Percentiles rank a stretch among this genome's conserved stretches.
Evolutionary conservation across 2,797 vertebrate genomes (phyloP).

Genomic region (Bryconaethiops microstoma): DNA sequence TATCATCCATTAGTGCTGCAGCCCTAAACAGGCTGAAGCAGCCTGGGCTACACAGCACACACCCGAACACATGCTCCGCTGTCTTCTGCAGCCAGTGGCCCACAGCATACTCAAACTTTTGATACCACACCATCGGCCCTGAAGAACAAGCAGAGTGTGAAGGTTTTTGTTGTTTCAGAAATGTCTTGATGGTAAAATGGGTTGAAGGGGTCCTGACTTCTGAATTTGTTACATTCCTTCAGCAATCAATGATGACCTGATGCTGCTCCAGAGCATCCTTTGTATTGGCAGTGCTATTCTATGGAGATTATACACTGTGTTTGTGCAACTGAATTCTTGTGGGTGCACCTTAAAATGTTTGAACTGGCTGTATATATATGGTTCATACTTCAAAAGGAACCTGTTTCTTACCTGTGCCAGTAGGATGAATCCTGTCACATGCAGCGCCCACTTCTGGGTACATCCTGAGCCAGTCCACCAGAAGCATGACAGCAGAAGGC

Average conservation of each 20-base stretch:
- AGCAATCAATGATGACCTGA: too few relatives aligned
- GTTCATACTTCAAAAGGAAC: too few relatives aligned
- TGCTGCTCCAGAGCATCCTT: too few relatives aligned
- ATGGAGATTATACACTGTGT: too few relatives aligned
- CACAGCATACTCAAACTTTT: slow-evolving; percentile 80
- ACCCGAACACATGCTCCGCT: slow-evolving; percentile 74
- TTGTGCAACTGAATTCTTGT: too few relatives aligned
- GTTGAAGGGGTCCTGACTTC: too few relatives aligned
- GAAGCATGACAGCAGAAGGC: slow-evolving; percentile 71
- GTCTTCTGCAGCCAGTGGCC: slow-evolving; percentile 80
- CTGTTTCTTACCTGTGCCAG: slow-evolving; percentile 69
- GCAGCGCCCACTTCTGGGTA: slow-evolving; percentile 75
- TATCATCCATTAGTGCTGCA: slow-evolving; percentile 76
- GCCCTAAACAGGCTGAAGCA: slow-evolving; percentile 79
- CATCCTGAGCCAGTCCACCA: slow-evolving; percentile 73
- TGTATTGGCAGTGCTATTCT: too few relatives aligned
- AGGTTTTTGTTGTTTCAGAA: neutral
- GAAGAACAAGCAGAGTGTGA: neutral
- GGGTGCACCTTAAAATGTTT: too few relatives aligned
- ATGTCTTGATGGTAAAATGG: too few relatives aligned
- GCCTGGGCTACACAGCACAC: slow-evolving; percentile 76
- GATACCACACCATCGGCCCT: slow-evolving; percentile 79
- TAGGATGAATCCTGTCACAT: slow-evolving; percentile 79
- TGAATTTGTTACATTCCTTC: too few relatives aligned
- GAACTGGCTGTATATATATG: too few relatives aligned